A percentile compares a stretch with the other conserved stretches of the same genome.
These are phyloP conservation scores for Zeuzera pyrina DNA, from an alignment of 2,888 invertebrate genomes.

Conservation along the genomic window DNA sequence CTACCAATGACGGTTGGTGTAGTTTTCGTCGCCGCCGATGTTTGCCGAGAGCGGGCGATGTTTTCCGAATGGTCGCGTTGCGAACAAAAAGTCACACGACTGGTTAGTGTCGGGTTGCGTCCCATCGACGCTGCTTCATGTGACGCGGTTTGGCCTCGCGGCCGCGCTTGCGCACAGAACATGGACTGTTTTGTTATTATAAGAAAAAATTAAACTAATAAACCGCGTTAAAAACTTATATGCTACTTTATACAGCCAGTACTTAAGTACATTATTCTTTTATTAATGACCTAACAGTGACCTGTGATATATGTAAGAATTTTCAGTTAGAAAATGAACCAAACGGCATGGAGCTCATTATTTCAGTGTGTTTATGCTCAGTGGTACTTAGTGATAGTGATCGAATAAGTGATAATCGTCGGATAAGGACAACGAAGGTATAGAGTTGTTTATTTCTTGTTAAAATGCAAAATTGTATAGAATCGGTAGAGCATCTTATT, in stretches of 20 bases:
- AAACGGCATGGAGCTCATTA: constrained; percentile 65
- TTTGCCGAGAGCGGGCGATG: constrained; percentile 44
- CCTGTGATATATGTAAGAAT: constrained; percentile 37
- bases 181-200: constrained; percentile 39
- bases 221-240: not conserved
- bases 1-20: constrained; percentile 12
- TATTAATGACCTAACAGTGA: too few species aligned
- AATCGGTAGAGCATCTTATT: too few species aligned
- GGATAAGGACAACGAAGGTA: constrained; percentile 61
- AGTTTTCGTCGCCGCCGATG: constrained; percentile 31
- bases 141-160: constrained; percentile 37
- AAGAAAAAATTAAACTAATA: constrained; percentile 24
- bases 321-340: constrained; percentile 40
- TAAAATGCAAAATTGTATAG: too few species aligned
- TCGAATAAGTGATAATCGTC: constrained; percentile 52
- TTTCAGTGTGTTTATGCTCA: constrained; percentile 65
- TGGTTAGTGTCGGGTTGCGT: constrained; percentile 73
- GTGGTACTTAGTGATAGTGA: constrained; percentile 69
- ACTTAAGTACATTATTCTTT: too few species aligned
- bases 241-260: too few species aligned
- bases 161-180: constrained; percentile 55
- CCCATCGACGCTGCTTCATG: constrained; percentile 69
- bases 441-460: constrained; percentile 15
- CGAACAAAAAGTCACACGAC: constrained; percentile 70
- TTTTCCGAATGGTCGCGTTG: constrained; percentile 54